Evolutionary conservation across 2,888 invertebrate genomes (phyloP).

Genomic region (Troilus luridus): DNA sequence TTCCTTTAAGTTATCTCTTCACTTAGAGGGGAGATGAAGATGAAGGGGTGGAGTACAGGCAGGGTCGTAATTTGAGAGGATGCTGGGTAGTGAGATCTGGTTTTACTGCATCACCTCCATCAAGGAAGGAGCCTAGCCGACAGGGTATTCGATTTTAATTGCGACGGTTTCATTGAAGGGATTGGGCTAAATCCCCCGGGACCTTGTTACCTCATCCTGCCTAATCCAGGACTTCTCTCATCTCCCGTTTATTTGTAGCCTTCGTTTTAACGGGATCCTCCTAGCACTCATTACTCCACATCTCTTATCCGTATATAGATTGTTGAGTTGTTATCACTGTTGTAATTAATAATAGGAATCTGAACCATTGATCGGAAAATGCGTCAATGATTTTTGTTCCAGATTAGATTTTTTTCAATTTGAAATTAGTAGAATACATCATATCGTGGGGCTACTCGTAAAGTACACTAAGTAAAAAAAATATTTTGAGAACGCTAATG

Average conservation of each 20-base stretch:
- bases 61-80: not conserved
- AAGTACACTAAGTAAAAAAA: too few species aligned
- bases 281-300: not conserved
- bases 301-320: not conserved
- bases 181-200: conserved; percentile 7
- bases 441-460: too few species aligned
- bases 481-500: too few species aligned
- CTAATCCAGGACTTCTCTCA: conserved; percentile 26
- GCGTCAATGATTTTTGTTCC: too few species aligned
- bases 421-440: too few species aligned
- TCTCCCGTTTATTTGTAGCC: conserved; percentile 4
- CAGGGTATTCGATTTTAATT: conserved; percentile 32
- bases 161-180: conserved; percentile 49
- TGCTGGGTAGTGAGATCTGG: not conserved
- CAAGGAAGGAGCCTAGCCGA: not conserved
- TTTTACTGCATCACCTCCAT: conserved; percentile 14
- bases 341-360: not conserved
- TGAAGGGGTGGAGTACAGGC: not conserved
- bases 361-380: not conserved
- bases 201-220: conserved; percentile 30
- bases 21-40: not conserved
- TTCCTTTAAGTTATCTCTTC: not conserved
- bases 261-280: not conserved
- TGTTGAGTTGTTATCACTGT: not conserved
- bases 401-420: too few species aligned